Evolutionary conservation across 2,797 vertebrate species (phyloP).

Genomic region (Scarus forsteni): DNA sequence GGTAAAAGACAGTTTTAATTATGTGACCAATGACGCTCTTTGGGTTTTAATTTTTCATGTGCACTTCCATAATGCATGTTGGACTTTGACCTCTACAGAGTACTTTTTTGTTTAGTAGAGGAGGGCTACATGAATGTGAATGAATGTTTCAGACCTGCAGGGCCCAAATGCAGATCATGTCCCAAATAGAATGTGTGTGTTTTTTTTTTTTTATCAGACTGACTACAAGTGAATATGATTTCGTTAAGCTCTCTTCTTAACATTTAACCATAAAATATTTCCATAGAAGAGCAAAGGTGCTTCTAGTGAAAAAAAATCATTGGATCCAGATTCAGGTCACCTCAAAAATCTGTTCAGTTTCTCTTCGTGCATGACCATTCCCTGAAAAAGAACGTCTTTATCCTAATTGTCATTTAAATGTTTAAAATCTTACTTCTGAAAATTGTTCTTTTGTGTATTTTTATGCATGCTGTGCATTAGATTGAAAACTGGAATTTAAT

Average conservation of each 20-base stretch:
- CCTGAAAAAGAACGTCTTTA: too few species aligned
- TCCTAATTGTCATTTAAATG: too few species aligned
- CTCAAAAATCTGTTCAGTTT: too few species aligned
- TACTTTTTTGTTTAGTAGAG: conserved; percentile 18
- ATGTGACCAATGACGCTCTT: conserved; percentile 24
- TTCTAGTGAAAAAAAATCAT: too few species aligned
- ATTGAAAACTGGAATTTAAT: too few species aligned
- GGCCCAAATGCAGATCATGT: conserved; percentile 4
- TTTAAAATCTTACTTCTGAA: too few species aligned
- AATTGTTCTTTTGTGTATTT: too few species aligned
- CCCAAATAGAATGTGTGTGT: not conserved
- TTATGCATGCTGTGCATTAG: too few species aligned
- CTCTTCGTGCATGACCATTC: too few species aligned
- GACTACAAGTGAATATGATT: not conserved
- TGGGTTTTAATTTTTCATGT: conserved; percentile 29
- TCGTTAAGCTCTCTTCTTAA: not conserved
- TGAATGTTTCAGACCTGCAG: conserved; percentile 5
- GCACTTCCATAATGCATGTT: conserved; percentile 31
- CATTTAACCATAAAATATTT: not conserved
- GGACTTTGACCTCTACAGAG: conserved; percentile 22
- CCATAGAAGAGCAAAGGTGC: not conserved
- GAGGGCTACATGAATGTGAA: conserved; percentile 5
- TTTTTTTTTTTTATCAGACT: not conserved
- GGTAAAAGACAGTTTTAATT: conserved; percentile 39
- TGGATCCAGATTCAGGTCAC: too few species aligned